These are phyloP conservation scores for Aricia artaxerxes DNA, from an alignment of 2,888 invertebrate species.

Conservation along the genomic window DNA sequence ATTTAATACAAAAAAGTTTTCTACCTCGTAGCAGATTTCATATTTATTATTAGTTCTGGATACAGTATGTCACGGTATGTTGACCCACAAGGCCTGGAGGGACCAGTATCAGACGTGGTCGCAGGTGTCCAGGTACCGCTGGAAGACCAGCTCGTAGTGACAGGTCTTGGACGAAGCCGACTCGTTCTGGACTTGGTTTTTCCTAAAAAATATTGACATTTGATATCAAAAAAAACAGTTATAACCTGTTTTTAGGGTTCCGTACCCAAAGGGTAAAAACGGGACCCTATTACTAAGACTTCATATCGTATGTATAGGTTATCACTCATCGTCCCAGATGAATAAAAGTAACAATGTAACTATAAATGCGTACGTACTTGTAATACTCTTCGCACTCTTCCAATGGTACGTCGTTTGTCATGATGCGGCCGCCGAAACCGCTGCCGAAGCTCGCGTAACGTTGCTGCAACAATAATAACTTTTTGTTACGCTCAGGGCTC, in stretches of 20 bases:
- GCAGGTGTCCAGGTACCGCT: constrained; percentile 65
- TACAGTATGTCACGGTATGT: constrained; percentile 11
- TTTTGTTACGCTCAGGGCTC: too few relatives aligned
- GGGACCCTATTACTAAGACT: too few relatives aligned
- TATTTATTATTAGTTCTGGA: background rate
- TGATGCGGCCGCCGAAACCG: constrained; percentile 81
- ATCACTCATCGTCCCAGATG: too few relatives aligned
- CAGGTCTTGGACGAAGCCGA: constrained; percentile 52
- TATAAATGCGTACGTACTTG: constrained; percentile 52
- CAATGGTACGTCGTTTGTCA: constrained; percentile 76
- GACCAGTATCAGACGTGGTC: constrained; percentile 56
- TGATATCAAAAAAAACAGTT: too few relatives aligned
- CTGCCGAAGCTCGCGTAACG: constrained; percentile 79
- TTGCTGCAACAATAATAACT: constrained; percentile 66
- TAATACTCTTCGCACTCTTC: constrained; percentile 79
- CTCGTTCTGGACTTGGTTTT: constrained; percentile 58
- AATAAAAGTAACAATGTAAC: too few relatives aligned
- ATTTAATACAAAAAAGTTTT: too few relatives aligned
- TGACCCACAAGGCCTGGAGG: constrained; percentile 19
- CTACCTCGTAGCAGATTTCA: too few relatives aligned
- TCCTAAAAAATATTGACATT: constrained; percentile 53
- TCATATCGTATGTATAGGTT: too few relatives aligned
- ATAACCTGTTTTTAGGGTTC: too few relatives aligned
- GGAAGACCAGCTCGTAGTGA: constrained; percentile 63
- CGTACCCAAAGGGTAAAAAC: too few relatives aligned